phyloP scores from a whole-genome alignment of 1,140 invertebrate species.

The Aphelenchoides avenae region DNA sequence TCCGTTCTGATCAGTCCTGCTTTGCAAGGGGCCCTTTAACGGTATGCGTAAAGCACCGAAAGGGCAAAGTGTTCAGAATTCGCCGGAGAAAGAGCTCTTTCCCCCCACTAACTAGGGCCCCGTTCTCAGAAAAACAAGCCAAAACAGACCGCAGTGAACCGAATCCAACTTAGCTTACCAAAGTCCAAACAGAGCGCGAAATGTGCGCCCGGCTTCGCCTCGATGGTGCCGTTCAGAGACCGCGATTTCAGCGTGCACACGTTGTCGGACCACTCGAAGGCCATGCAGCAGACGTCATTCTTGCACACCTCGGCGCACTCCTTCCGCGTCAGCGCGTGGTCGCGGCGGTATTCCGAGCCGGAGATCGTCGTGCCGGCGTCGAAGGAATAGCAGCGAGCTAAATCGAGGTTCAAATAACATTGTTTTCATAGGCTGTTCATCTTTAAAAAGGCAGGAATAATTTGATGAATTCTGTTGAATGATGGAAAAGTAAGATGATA shows the following conservation, averaged over 20 bases:
- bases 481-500: too few species aligned
- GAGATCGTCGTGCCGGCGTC: too few species aligned
- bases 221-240: conserved; percentile 40
- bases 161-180: conserved; percentile 16
- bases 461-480: too few species aligned
- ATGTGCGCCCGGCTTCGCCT: conserved; percentile 5
- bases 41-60: conserved; percentile 2
- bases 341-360: too few species aligned
- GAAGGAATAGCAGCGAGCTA: too few species aligned
- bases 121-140: not conserved
- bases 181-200: conserved; percentile 41
- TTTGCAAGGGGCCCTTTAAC: not conserved
- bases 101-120: not conserved
- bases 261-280: conserved; percentile 29
- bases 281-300: conserved; percentile 38
- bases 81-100: not conserved
- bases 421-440: too few species aligned
- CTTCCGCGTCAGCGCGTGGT: too few species aligned
- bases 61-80: not conserved
- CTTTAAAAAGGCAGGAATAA: too few species aligned
- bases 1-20: too few species aligned
- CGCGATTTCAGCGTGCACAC: conserved; percentile 40
- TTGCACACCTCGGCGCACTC: conserved; percentile 39
- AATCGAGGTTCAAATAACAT: too few species aligned
- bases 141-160: not conserved